phyloP scores from a whole-genome alignment of 2,888 invertebrate genomes.

The Rhagonycha fulva region DNA sequence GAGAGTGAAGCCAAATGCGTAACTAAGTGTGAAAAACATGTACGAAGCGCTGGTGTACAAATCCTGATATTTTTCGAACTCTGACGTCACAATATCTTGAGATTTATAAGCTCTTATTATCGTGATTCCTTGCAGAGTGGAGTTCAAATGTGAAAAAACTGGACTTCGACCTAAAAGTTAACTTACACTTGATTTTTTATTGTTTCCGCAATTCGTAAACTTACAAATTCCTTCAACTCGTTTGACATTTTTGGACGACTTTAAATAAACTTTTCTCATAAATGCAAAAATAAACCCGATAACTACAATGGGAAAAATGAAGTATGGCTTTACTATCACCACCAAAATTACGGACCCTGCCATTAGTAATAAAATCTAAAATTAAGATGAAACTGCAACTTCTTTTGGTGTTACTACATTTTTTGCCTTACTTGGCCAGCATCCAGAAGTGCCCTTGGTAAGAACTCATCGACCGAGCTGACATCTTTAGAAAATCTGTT shows the following conservation, averaged over 20 bases:
- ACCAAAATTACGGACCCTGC: conserved; percentile 61
- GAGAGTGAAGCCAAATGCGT: conserved; percentile 68
- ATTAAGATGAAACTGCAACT: conserved; percentile 28
- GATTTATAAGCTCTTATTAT: conserved; percentile 80
- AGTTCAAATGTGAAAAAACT: conserved; percentile 80
- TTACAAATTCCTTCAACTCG: conserved; percentile 69
- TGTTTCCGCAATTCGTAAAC: conserved; percentile 37
- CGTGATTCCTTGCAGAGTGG: conserved; percentile 77
- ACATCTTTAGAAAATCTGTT: conserved; percentile 84
- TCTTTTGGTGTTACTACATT: neutral
- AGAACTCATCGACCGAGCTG: conserved; percentile 75
- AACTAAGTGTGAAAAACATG: conserved; percentile 66
- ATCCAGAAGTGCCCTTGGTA: conserved; percentile 70
- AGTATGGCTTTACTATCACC: conserved; percentile 59
- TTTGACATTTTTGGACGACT: conserved; percentile 73
- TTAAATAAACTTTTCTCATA: conserved; percentile 67
- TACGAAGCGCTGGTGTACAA: conserved; percentile 70
- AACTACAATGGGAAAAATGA: conserved; percentile 56
- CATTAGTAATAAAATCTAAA: conserved; percentile 55
- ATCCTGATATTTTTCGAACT: conserved; percentile 64
- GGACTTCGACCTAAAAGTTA: conserved; percentile 74
- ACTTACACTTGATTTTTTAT: neutral
- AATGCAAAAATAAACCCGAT: conserved; percentile 65
- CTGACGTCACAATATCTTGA: conserved; percentile 63
- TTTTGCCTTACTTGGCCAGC: conserved; percentile 56